These are phyloP conservation scores for Megalonaias nervosa DNA, from an alignment of 1,140 invertebrate genomes.

Conservation along the genomic window DNA sequence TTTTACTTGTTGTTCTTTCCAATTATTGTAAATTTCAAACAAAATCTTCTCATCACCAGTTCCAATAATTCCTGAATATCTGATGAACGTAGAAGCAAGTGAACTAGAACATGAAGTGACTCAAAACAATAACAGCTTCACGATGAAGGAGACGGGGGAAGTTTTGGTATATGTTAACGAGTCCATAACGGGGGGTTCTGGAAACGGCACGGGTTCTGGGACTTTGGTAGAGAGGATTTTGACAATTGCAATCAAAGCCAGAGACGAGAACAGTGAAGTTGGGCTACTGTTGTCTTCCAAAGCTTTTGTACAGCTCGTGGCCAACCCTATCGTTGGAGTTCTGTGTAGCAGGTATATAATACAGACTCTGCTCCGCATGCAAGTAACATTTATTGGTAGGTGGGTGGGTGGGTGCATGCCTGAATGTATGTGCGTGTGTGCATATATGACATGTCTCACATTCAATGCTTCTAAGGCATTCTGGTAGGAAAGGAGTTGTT, in stretches of 20 bases:
- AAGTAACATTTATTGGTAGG: too few relatives aligned
- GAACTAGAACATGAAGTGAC: too few relatives aligned
- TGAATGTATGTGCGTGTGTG: too few relatives aligned
- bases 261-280: conserved; percentile 55
- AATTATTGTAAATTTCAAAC: too few relatives aligned
- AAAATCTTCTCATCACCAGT: conserved; percentile 76
- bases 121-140: too few relatives aligned
- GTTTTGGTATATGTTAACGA: too few relatives aligned
- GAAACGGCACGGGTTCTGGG: background rate
- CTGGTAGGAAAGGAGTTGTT: conserved; percentile 69
- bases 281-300: conserved; percentile 98
- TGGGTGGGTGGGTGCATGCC: too few relatives aligned
- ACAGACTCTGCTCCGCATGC: too few relatives aligned
- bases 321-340: conserved; percentile 96
- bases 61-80: conserved; percentile 86
- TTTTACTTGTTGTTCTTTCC: too few relatives aligned
- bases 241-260: conserved; percentile 32
- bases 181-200: background rate
- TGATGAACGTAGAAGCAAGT: conserved; percentile 69
- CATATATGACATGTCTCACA: conserved; percentile 48
- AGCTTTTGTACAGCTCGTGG: conserved; percentile 93
- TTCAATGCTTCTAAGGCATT: conserved; percentile 67
- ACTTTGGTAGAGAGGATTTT: conserved; percentile 2
- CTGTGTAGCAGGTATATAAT: conserved; percentile 91
- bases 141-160: too few relatives aligned